Conservation (phyloP, 1,140 invertebrate genomes). For the Aporrectodea caliginosa region DNA sequence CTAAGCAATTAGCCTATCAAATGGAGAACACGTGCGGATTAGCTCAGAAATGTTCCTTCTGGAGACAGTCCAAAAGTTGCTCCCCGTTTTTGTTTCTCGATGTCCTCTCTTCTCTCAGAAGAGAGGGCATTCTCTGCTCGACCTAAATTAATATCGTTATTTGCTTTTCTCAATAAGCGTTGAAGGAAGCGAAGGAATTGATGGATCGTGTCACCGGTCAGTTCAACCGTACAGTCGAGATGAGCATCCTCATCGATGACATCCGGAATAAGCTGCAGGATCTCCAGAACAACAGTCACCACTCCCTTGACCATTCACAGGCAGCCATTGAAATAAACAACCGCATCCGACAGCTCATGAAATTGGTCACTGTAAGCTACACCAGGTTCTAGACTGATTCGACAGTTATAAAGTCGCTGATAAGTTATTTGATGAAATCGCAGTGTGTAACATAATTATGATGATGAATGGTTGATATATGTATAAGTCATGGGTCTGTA, state of each 20-base stretch:
- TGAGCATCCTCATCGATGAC: conserved; percentile 52
- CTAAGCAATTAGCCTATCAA: too few species aligned
- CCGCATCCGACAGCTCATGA: conserved; percentile 37
- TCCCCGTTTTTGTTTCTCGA: too few species aligned
- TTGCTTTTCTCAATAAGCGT: conserved; percentile 32
- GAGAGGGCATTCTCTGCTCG: not conserved
- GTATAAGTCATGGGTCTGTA: too few species aligned
- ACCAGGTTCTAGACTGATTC: conserved; percentile 27
- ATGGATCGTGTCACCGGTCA: conserved; percentile 62
- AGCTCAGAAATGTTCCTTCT: too few species aligned
- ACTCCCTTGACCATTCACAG: conserved; percentile 62
- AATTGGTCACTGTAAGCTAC: conserved; percentile 26
- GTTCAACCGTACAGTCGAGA: not conserved
- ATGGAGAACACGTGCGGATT: too few species aligned
- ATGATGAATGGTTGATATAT: too few species aligned
- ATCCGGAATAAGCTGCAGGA: conserved; percentile 57
- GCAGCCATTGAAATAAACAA: conserved; percentile 64
- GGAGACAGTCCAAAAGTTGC: not conserved
- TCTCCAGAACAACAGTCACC: conserved; percentile 65
- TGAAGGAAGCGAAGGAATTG: conserved; percentile 63
- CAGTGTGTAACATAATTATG: not conserved
- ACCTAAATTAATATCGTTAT: not conserved
- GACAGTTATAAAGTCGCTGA: not conserved
- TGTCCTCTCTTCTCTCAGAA: too few species aligned
- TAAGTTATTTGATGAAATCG: not conserved